Evolutionary conservation across 2,113 vertebrate species (phyloP).

Genomic region (Crotalus viridis): DNA sequence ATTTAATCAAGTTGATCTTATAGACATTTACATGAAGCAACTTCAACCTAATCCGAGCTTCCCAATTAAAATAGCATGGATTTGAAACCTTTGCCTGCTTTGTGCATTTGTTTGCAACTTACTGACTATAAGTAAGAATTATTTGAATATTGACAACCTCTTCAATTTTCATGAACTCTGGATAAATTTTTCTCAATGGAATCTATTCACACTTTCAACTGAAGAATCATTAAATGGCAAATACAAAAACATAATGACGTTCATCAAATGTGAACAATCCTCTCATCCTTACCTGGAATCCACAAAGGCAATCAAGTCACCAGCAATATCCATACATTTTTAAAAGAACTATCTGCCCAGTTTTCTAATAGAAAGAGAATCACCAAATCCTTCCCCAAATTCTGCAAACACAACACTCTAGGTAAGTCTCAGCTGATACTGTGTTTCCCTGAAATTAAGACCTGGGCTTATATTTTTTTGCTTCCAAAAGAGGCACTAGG

Average conservation of each 20-base stretch:
- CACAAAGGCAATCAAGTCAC: background rate
- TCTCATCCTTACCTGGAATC: background rate
- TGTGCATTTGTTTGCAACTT: background rate
- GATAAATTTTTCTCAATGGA: background rate
- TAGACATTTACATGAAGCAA: background rate
- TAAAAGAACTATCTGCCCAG: background rate
- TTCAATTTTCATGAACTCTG: background rate
- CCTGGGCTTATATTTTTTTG: too few relatives aligned
- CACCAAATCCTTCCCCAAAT: background rate
- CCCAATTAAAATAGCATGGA: background rate
- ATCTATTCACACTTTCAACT: background rate
- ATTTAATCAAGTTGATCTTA: background rate
- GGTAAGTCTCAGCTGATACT: background rate
- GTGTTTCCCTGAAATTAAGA: too few relatives aligned
- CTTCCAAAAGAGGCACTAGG: too few relatives aligned
- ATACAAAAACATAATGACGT: background rate
- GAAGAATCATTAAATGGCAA: background rate
- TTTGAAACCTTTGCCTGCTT: background rate
- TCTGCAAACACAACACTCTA: background rate
- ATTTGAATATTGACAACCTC: background rate
- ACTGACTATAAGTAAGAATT: background rate
- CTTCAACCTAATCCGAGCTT: background rate
- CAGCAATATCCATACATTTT: background rate
- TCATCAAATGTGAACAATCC: background rate
- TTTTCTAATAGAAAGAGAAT: background rate